A percentile compares a stretch with the other conserved stretches of the same genome.
These are phyloP conservation scores for Cydia fagiglandana DNA, from an alignment of 1,140 invertebrate genomes.

Conservation along the genomic window DNA sequence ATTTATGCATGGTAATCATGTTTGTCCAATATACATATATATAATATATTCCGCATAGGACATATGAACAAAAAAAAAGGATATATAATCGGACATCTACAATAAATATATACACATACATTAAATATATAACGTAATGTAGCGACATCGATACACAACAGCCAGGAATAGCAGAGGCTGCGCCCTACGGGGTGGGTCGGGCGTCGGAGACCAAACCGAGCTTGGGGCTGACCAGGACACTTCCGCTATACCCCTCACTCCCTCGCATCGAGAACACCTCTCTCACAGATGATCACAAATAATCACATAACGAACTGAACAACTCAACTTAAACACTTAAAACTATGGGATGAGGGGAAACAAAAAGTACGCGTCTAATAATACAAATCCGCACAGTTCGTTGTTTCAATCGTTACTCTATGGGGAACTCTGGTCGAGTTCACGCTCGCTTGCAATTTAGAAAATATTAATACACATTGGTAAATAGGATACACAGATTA, in stretches of 20 bases:
- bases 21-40: slow-evolving; percentile 52
- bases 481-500: slow-evolving; percentile 39
- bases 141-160: slow-evolving; percentile 78
- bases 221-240: slow-evolving; percentile 73
- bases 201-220: slow-evolving; percentile 70
- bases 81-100: slow-evolving; percentile 59
- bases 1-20: slow-evolving; percentile 53
- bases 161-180: slow-evolving; percentile 78
- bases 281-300: slow-evolving; percentile 78
- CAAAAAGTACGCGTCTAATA: slow-evolving; percentile 61
- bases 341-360: slow-evolving; percentile 63
- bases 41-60: slow-evolving; percentile 38
- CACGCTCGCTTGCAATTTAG: slow-evolving; percentile 58
- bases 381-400: slow-evolving; percentile 52
- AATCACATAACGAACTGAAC: slow-evolving; percentile 70
- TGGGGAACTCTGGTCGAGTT: slow-evolving; percentile 43
- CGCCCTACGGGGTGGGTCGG: slow-evolving; percentile 71
- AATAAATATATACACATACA: slow-evolving; percentile 72
- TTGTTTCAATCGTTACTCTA: slow-evolving; percentile 41
- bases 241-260: slow-evolving; percentile 78
- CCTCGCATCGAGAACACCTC: slow-evolving; percentile 79
- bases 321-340: slow-evolving; percentile 71
- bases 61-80: slow-evolving; percentile 49
- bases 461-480: slow-evolving; percentile 38
- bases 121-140: slow-evolving; percentile 57